Evolutionary conservation across 1,140 invertebrate genomes (phyloP), one percentile per base, ranked within the genome.

Genomic region (Saccostrea glomerata): DNA sequence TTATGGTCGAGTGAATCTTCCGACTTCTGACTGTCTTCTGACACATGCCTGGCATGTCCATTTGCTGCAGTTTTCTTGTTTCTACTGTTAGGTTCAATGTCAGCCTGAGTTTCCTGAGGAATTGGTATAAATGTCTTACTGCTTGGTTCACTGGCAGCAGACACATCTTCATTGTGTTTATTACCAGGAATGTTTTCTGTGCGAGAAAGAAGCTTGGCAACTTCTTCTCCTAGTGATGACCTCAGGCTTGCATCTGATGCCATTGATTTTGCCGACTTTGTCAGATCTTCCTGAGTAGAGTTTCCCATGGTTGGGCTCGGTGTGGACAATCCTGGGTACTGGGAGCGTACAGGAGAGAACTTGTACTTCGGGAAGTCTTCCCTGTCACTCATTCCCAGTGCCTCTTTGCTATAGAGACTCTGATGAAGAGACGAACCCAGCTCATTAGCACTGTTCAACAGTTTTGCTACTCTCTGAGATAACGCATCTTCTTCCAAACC

Each of bases 201-300:
- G 56, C 47, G 85, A 11, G 77, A 60, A 60, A 90, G 55, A 23
- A 88, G 85, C 86, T 90, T 90, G 36, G 89, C 89, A 36, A 90
- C 89, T 84, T 90, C 89, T 23, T 90, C 89, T 9, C 86, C 86
- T 11, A 90, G 54, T 20, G 89, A 90, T 7, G 89, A 90, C n/a
- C 70, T 84, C n/a, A 86, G 36, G 54, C 89, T 90, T 23, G 56
- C 70, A 25, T 90, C 89, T 36, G 58, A 77, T 23, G 40, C 70
- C 56, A 55, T 56, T 12, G 70, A 88, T 30, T 58, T 77, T 47
- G 82, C 86, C 36, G 89, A 84, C 56, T 73, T 83, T 23, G 30
- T 85, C 30, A 85, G 25, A 58, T 85, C 84, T 60, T 85, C 84
- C 55, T 36, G 55, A 63, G 13, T 20, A 20, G 55, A 40, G 63